Base-by-base conservation (phyloP, 2,888 invertebrate species). In the Uloborus plumipes region DNA sequence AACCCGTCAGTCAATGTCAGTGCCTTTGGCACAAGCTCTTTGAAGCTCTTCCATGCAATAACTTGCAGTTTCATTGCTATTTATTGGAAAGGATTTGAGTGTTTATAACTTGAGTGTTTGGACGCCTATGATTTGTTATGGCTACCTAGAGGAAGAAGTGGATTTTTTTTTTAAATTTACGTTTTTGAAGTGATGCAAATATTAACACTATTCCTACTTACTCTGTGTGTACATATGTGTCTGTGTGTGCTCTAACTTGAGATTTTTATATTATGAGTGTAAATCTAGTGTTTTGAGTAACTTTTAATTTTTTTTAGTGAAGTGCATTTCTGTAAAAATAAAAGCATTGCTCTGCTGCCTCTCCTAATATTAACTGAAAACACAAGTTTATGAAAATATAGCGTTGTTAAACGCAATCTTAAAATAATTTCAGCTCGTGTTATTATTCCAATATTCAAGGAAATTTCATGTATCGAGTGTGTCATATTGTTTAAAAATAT, bases 1-100 rank as follows among this genome's bases (percentile, higher is more conserved):
- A 22, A 58, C 69, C 74, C 69, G 55, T 69, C 69, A 69, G 61
- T 53, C 16, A 58, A 13, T 53, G 70, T 80, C 64, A 74, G 80
- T 81, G 80, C 80, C 80, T 81, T 81, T 72, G 80, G 80, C 80
- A 81, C 80, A 39, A 69, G 74, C 80, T 81, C 62, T 70, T 62
- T 58, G 64, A 81, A 61, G 74, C 80, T 81, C 80, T 81, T 81
- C 80, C 80, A 81, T 81, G 58, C 67, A 74, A 81, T 70, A 74
- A 53, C 53, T 69, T 73, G 73, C 74, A 81, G 74, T 74, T 69
- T 50, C 64, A 47, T 81, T 59, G 74, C 73, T 81, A 59, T 59
- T 78, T 78, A 53, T 49, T 49, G 59, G 70, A 64, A n/a, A 31
- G 65, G 65, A 49, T 59, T 22, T 65, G 75, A 31, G 51, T 69